Base-by-base conservation (phyloP, 2,888 invertebrate genomes). In the Eupithecia vulgata region DNA sequence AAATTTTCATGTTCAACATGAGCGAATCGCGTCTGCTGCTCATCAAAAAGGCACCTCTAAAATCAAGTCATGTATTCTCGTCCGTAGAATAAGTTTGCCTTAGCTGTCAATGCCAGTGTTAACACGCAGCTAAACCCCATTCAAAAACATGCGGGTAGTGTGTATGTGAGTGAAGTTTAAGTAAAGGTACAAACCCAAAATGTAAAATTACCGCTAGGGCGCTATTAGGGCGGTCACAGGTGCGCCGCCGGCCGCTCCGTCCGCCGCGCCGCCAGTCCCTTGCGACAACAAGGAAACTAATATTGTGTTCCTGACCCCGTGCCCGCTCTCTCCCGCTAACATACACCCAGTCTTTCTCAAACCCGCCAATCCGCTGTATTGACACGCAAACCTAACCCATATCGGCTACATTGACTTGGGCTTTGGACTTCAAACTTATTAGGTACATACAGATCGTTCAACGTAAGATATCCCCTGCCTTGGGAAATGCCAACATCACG, bases 201-300 rank as follows among this genome's bases (percentile, higher is more conserved):
- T 90, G 93, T 91, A 92, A 94, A 93, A 93, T 93, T 93, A 93
- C 93, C 94, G 94, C 93, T 93, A 94, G 90, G 91, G 93, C 93
- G 92, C 92, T 91, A 92, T 89, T 90, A 93, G 91, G 92, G 93
- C 93, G 93, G 92, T 91, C 91, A 87, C 92, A 90, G 91, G 84
- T 86, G 89, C 89, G 87, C 88, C 89, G 90, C 91, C 90, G 90
- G 90, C 89, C 91, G 91, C 92, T 90, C 92, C 93, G 91, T 90
- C 89, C 90, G 91, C 92, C 90, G 92, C 93, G 88, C 91, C 91
- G 91, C 94, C 92, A 93, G 89, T 92, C 94, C 94, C 94, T 95
- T 95, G 94, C 94, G 95, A 95, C 94, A 95, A 95, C 95, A 95
- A 95, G 92, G 94, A 95, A 95, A 95, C 95, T 95, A 94, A 94